Evolutionary conservation across 2,113 vertebrate species (phyloP).

Genomic region (Ammodytes marinus): DNA sequence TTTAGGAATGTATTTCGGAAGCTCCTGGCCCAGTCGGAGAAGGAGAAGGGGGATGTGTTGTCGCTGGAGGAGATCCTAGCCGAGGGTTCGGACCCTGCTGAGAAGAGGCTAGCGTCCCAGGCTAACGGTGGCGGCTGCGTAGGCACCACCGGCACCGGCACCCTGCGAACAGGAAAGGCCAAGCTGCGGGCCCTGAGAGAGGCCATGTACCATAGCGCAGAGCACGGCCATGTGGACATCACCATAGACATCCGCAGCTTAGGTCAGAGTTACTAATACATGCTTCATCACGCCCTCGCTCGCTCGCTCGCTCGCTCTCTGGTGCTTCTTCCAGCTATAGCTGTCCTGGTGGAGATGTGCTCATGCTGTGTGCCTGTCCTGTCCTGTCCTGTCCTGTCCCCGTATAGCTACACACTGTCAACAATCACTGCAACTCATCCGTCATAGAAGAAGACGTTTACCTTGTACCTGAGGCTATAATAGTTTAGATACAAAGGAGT

Average conservation of each 20-base stretch:
- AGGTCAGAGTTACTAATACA: slow-evolving; percentile 84
- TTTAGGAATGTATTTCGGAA: slow-evolving; percentile 87
- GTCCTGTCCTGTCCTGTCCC: slow-evolving; percentile 54
- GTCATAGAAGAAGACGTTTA: slow-evolving; percentile 5
- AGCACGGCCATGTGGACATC: slow-evolving; percentile 89
- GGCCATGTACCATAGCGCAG: slow-evolving; percentile 89
- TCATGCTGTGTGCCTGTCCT: slow-evolving; percentile 77
- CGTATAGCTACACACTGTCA: slow-evolving; percentile 28
- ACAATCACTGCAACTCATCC: slow-evolving; percentile 43
- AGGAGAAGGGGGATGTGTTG: slow-evolving; percentile 85
- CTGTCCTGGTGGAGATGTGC: slow-evolving; percentile 78
- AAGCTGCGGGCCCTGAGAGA: slow-evolving; percentile 87
- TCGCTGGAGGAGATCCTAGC: slow-evolving; percentile 89
- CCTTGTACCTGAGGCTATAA: slow-evolving; percentile 30
- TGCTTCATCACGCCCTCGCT: slow-evolving; percentile 56
- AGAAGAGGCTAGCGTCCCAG: slow-evolving; percentile 73
- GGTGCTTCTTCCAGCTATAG: slow-evolving; percentile 53
- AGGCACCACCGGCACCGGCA: slow-evolving; percentile 23
- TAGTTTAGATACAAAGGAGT: slow-evolving; percentile 27
- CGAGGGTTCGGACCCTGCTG: slow-evolving; percentile 79
- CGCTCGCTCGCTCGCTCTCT: slow-evolving; percentile 64
- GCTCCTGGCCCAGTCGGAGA: slow-evolving; percentile 85
- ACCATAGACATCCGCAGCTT: slow-evolving; percentile 89
- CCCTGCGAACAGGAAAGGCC: slow-evolving; percentile 87
- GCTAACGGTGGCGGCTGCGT: slow-evolving; percentile 57